phyloP scores from a whole-genome alignment of 2,888 invertebrate species.

The Doris montereyensis region DNA sequence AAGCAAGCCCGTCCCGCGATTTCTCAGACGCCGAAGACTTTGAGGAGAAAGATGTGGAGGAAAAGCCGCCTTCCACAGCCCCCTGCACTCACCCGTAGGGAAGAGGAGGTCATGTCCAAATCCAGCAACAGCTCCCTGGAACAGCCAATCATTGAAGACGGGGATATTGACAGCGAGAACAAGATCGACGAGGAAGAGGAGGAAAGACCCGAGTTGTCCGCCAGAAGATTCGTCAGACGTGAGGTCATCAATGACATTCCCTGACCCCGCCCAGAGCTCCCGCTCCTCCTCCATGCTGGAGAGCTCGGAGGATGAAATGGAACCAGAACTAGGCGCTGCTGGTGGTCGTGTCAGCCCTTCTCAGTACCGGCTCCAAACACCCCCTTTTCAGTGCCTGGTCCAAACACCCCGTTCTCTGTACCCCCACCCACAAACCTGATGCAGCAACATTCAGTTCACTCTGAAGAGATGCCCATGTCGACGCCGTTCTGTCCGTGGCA shows the following conservation, averaged over 20 bases:
- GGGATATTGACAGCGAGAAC: slow-evolving; percentile 28
- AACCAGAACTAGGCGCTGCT: too few relatives aligned
- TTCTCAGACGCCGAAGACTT: slow-evolving; percentile 54
- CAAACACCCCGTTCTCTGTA: background rate
- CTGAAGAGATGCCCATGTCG: slow-evolving; percentile 35
- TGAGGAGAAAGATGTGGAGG: slow-evolving; percentile 42
- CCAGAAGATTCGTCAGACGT: slow-evolving; percentile 44
- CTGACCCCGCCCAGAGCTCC: slow-evolving; percentile 52
- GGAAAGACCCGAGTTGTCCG: background rate
- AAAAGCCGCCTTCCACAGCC: too few relatives aligned
- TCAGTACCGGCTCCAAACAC: slow-evolving; percentile 52
- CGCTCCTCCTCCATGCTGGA: slow-evolving; percentile 47
- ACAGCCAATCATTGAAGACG: slow-evolving; percentile 23
- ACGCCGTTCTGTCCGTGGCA: slow-evolving; percentile 30
- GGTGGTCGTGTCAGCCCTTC: too few relatives aligned
- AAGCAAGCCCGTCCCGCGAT: slow-evolving; percentile 46
- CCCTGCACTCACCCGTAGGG: too few relatives aligned
- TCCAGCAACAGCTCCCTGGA: slow-evolving; percentile 37
- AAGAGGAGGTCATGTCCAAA: slow-evolving; percentile 33
- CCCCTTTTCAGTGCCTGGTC: slow-evolving; percentile 20
- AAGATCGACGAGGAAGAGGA: slow-evolving; percentile 35
- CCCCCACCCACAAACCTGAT: background rate
- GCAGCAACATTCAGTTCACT: slow-evolving; percentile 41
- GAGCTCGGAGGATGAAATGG: slow-evolving; percentile 50
- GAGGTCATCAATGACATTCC: slow-evolving; percentile 50